Evolutionary conservation across 2,113 vertebrate genomes (phyloP).

Genomic region (Corythoichthys haematopterus): DNA sequence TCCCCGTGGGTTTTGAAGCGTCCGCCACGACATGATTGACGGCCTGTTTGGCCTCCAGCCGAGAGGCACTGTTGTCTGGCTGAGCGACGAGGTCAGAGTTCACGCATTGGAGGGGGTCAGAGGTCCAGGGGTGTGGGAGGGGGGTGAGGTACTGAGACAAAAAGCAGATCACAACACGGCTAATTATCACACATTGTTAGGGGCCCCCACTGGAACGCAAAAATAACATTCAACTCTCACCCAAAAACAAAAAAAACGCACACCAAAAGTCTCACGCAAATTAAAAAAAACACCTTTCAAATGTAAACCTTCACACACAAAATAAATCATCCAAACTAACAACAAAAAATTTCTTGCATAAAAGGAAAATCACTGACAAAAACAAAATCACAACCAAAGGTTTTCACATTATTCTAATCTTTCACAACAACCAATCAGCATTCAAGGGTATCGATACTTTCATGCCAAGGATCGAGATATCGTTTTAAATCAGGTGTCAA

Average conservation of each 20-base stretch:
- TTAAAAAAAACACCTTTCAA: background rate
- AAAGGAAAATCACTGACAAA: background rate
- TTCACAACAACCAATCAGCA: background rate
- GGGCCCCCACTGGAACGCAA: constrained; percentile 27
- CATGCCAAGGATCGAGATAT: no score
- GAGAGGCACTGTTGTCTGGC: constrained; percentile 50
- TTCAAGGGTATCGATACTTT: no score
- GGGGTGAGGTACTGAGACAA: constrained; percentile 17
- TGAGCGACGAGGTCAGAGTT: constrained; percentile 58
- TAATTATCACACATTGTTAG: constrained; percentile 54
- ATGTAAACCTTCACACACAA: background rate
- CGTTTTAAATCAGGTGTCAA: no score
- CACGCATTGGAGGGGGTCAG: constrained; percentile 30
- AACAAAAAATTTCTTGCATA: background rate
- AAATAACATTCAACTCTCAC: constrained; percentile 22
- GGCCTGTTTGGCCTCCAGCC: constrained; percentile 48
- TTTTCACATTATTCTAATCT: no score
- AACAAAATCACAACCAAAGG: background rate
- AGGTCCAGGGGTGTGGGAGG: background rate
- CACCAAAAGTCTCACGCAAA: background rate
- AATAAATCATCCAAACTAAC: background rate
- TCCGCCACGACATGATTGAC: constrained; percentile 44
- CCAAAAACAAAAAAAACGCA: background rate
- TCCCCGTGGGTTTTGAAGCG: background rate
- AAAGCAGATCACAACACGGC: constrained; percentile 53